phyloP scores from a whole-genome alignment of 2,113 vertebrate species.

The Pomatorhinus ruficollis region DNA sequence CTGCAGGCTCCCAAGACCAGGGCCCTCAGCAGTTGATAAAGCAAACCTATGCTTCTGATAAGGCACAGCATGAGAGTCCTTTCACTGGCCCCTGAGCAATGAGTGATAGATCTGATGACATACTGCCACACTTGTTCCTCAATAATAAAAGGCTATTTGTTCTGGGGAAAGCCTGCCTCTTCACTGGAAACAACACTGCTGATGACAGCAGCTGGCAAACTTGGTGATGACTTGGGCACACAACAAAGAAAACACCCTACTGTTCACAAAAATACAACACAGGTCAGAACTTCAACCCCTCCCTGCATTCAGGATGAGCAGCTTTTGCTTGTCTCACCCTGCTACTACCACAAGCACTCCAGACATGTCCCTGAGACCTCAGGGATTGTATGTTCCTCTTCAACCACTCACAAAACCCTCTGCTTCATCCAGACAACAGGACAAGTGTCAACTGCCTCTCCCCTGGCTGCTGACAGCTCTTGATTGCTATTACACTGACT shows the following conservation, averaged over 20 bases:
- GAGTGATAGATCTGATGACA: not conserved
- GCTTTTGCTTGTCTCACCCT: not conserved
- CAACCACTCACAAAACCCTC: not conserved
- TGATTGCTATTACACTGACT: not conserved
- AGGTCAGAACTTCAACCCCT: not conserved
- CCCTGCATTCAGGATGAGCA: not conserved
- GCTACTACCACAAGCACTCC: not conserved
- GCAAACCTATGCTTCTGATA: not conserved
- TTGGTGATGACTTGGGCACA: not conserved
- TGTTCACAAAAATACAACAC: not conserved
- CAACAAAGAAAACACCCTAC: not conserved
- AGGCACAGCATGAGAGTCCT: not conserved
- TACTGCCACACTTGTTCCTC: not conserved
- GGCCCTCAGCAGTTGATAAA: not conserved
- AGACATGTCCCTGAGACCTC: not conserved
- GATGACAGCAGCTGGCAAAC: not conserved
- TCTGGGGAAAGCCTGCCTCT: not conserved
- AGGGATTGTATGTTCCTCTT: not conserved
- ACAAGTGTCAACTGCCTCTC: not conserved
- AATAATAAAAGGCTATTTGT: not conserved
- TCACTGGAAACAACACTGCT: not conserved
- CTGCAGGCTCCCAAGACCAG: not conserved
- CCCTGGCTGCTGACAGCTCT: not conserved
- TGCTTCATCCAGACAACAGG: not conserved
- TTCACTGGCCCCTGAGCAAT: not conserved